Base-by-base conservation (phyloP, 2,888 invertebrate species). In the Diploptera punctata region DNA sequence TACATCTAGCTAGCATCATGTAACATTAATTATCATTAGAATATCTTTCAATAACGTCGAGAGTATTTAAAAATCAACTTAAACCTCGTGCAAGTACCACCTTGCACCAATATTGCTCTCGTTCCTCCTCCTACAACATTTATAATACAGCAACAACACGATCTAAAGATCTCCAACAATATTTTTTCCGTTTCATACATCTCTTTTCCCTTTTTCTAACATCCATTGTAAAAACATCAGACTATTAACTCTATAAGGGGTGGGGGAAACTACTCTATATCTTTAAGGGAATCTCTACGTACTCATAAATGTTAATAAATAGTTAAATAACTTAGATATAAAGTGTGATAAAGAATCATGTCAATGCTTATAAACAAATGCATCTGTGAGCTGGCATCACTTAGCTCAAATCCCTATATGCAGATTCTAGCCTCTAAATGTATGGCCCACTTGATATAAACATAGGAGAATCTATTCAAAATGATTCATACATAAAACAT, bases 291-390 rank as follows among this genome's bases (percentile, higher is more conserved):
- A 31, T 21, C 43, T 44, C 57, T 57, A 38, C 43, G 31, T 60
- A 38, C 43, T 60, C 33, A 21, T 60, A 44, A 29, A 60, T 26
- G 69, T 69, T 68, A 69, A 57, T 69, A 69, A 69, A 69, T 60
- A 69, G 60, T 69, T 57, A 68, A 69, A 69, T 57, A 69, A 60
- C 54, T 57, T 69, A 69, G 52, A 47, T 65, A 57, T 43, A 65
- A 65, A 65, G 21, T 54, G 57, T 69, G 47, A 67, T 61, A 44
- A 62, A 71, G 65, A 67, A 71, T 71, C 44, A 71, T 65, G 65
- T 65, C 54, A 71, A 71, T 71, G 65, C 67, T 65, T 52, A 44
- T 65, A 54, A 71, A 67, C 71, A 71, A 71, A 71, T 71, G 71
- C 71, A 71, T 67, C 47, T 65, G 16, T 71, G 49, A 71, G 60